A percentile compares a stretch with the other conserved stretches of the same genome.
Evolutionary conservation across 2,797 vertebrate species (phyloP).

Genomic region (Gymnothorax javanicus): DNA sequence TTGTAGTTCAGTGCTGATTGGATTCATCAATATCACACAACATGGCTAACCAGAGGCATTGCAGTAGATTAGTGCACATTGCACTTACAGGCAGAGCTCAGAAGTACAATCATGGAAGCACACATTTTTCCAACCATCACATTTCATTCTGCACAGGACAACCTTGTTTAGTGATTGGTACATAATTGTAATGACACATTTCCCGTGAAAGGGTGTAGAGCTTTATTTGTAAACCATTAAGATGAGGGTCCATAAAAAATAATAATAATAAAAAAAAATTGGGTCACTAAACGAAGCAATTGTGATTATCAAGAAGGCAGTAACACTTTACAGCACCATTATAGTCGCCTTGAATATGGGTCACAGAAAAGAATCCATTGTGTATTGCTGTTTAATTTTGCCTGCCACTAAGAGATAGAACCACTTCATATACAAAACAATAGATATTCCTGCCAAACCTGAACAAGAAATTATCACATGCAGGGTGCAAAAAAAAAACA

Average conservation of each 20-base stretch:
- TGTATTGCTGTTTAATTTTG: background rate
- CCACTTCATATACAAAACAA: background rate
- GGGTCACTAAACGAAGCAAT: background rate
- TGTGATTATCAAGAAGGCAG: conserved; percentile 1
- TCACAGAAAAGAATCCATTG: background rate
- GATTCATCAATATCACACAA: background rate
- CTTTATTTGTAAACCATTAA: conserved; percentile 4
- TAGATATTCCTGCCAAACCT: background rate
- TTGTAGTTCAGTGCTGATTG: too few species aligned
- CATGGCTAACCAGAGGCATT: background rate
- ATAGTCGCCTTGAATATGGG: background rate
- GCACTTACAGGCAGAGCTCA: background rate
- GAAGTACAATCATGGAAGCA: background rate
- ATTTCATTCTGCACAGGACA: background rate
- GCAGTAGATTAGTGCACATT: background rate
- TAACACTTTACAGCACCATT: conserved; percentile 7
- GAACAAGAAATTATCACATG: background rate
- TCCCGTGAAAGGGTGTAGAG: background rate
- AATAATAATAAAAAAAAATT: background rate
- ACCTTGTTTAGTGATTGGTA: background rate
- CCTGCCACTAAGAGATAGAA: background rate
- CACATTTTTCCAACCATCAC: background rate
- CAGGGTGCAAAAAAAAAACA: too few species aligned
- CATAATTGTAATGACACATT: background rate
- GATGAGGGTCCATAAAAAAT: background rate